These are phyloP conservation scores for Maniola jurtina DNA, from an alignment of 1,140 invertebrate species.

Conservation along the genomic window DNA sequence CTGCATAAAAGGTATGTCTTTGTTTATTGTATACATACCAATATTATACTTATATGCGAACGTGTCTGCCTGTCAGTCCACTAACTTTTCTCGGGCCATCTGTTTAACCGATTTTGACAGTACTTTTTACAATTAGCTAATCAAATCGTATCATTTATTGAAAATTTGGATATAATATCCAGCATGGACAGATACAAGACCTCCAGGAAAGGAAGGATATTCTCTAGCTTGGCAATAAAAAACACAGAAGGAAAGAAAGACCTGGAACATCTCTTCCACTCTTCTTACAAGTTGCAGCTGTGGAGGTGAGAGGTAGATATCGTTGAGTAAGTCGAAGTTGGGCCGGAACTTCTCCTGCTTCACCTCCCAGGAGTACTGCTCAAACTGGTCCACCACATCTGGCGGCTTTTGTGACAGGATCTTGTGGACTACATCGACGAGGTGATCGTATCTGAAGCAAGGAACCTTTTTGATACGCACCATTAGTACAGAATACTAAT, in stretches of 20 bases:
- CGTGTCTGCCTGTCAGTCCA: too few relatives aligned
- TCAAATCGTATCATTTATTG: too few relatives aligned
- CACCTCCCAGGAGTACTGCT: conserved; percentile 82
- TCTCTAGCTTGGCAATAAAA: too few relatives aligned
- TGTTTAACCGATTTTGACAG: too few relatives aligned
- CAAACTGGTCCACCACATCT: conserved; percentile 82
- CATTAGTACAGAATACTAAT: too few relatives aligned
- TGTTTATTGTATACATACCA: neutral
- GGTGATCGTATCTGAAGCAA: conserved; percentile 80
- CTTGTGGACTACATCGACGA: conserved; percentile 82
- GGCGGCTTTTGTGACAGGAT: conserved; percentile 81
- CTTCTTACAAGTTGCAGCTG: conserved; percentile 55
- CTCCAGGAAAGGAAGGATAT: too few relatives aligned
- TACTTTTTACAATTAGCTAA: too few relatives aligned
- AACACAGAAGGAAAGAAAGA: neutral
- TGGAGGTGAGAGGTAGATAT: conserved; percentile 77
- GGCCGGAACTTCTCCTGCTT: conserved; percentile 80
- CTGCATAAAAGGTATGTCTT: conserved; percentile 21
- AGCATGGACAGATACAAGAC: too few relatives aligned
- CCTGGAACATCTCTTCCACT: conserved; percentile 73
- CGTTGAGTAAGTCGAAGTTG: conserved; percentile 78
- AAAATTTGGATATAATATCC: too few relatives aligned
- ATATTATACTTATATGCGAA: neutral
- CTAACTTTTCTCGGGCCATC: too few relatives aligned
- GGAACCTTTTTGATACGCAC: neutral